Base-by-base conservation (phyloP, 2,113 vertebrate species). In the Caranx melampygus region DNA sequence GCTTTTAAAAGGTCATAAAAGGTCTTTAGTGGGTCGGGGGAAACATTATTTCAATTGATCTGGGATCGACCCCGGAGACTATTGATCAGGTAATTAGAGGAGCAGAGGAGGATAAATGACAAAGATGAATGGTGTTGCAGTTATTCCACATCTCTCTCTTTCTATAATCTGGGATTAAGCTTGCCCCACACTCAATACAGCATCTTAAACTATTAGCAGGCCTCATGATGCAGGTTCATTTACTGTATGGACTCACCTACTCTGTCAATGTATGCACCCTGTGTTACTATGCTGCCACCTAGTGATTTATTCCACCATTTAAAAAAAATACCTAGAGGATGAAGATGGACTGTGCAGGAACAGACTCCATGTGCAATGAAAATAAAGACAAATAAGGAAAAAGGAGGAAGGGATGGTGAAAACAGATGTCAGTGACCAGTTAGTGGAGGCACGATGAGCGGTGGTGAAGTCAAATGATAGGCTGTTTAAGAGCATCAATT, bases 211-310 rank as follows among this genome's bases (percentile, higher is more conserved):
- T n/a, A 49, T 78, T 62, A 67, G 66, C 58, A 20, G 45, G n/a
- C 34, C 15, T 7, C 47, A n/a, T 47, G 68, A 78, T 31, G 21
- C 45, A 79, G 21, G 67, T 20, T 79, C 35, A 45, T 77, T 66
- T 75, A 34, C 47, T 54, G 51, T 65, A 20, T 44, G 16, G 2
- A 11, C 16, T 10, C 21, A 52, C 7, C 49, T 34, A 33, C 62
- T 14, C 68, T 54, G 71, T 71, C 75, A 70, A 75, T 35, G 65
- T 63, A 83, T 71, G 71, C 55, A 58, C 72, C 78, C 4, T 85
- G 89, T 88, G 90, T 83, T 84, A 63, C 90, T 88, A 70, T 91
- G 91, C 89, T 93, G 92, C 92, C 92, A 90, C 86, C 92, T 92
- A 92, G 92, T 90, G 92, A 74, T 83, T 76, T 72, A 76, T 60